Percentiles rank a stretch among this genome's conserved stretches.
Evolutionary conservation across 37 sponge, comb jelly and placozoan genomes (phyloP).

Genomic region (Beroe ovata): DNA sequence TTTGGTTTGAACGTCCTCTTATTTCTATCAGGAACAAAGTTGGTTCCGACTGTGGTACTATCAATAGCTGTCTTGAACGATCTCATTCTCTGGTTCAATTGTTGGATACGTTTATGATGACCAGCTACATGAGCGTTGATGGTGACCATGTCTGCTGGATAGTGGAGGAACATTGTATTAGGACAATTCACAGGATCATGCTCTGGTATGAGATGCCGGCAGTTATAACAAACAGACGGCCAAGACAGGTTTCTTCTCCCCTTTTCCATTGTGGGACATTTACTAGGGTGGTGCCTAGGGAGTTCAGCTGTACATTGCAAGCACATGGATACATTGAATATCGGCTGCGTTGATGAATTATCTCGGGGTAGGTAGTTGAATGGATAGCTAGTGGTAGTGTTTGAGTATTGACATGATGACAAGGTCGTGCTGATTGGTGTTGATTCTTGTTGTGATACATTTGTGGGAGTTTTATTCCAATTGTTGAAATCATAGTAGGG

Average conservation of each 20-base stretch:
- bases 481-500: neutral
- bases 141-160: neutral
- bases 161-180: neutral
- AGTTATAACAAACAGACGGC: conserved; percentile 20
- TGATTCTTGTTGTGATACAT: neutral
- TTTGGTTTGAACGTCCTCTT: conserved; percentile 3
- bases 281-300: conserved; percentile 1
- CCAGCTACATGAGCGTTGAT: neutral
- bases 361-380: neutral
- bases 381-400: too few species aligned
- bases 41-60: neutral
- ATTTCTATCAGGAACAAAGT: neutral
- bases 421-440: neutral
- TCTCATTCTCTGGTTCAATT: neutral
- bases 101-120: too few species aligned
- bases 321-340: conserved; percentile 5
- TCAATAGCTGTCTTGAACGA: neutral
- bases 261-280: neutral
- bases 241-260: neutral
- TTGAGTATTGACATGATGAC: too few species aligned
- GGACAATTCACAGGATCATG: conserved; percentile 39
- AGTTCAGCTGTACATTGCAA: neutral
- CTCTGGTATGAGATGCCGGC: neutral
- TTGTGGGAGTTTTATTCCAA: neutral
- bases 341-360: neutral